Evolutionary conservation across 2,113 vertebrate species (phyloP).

Genomic region (Panthera leo): DNA sequence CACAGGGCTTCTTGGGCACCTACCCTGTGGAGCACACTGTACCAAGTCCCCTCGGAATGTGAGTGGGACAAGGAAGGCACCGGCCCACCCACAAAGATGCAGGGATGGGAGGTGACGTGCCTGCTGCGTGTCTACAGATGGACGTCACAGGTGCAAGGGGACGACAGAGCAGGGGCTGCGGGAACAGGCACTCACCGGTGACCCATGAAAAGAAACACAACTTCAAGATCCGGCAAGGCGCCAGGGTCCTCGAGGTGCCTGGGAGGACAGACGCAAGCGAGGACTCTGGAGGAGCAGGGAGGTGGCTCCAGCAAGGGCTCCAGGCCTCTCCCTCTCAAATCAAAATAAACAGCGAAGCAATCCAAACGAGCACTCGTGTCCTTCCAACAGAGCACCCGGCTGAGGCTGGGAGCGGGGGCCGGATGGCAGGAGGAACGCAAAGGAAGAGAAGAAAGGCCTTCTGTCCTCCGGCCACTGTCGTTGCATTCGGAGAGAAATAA

Average conservation of each 20-base stretch:
- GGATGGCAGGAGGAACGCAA: neutral
- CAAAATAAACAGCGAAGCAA: neutral
- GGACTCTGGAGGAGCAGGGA: neutral
- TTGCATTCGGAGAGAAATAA: neutral
- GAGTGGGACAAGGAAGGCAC: neutral
- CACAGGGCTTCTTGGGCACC: neutral
- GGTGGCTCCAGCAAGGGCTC: constrained; percentile 21
- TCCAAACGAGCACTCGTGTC: neutral
- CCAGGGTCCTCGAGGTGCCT: neutral
- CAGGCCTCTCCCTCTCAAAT: neutral
- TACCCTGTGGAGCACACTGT: accelerated
- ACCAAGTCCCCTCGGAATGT: neutral
- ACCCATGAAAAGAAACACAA: neutral
- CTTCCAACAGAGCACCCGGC: neutral
- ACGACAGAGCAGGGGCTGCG: neutral
- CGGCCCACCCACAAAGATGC: neutral
- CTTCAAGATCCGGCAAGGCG: neutral
- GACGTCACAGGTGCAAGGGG: neutral
- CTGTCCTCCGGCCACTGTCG: neutral
- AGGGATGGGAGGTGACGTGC: accelerated
- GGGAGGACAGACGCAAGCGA: neutral
- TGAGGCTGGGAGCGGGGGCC: neutral
- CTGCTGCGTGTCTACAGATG: accelerated
- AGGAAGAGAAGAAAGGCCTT: neutral
- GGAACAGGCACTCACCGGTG: neutral